Evolutionary conservation across 2,888 invertebrate genomes (phyloP), one percentile per base, ranked within the genome.

Genomic region (Crematogaster levior): DNA sequence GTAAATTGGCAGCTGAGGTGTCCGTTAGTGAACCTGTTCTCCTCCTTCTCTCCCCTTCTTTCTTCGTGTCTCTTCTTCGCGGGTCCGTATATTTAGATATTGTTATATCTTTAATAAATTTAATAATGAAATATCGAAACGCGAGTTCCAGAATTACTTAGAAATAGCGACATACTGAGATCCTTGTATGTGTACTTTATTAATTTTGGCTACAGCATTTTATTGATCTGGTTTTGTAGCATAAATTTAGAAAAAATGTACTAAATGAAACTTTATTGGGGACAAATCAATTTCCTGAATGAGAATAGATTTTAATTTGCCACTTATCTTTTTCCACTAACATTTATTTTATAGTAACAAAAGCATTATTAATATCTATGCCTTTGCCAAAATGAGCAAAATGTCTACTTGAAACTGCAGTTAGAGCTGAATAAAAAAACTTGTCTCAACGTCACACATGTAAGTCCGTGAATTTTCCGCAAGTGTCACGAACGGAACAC

Each of bases 1-100:
- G 89, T 88, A 91, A 93, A 93, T 92, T 92, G 92, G 90, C 91
- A 90, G 90, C 89, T 84, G 85, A 90, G 89, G 88, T 90, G 90
- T 91, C 90, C 85, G 89, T 90, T 90, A 89, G 85, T 84, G 88
- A 88, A 90, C 87, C 89, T 87, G 86, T 90, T 89, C 84, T 85
- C 66, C 65, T 83, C 63, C 53, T 63, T 70, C 61, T 73, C 61
- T 46, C 65, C 58, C 21, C 30, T 30, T 58, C 73, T 43, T 30
- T 30, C 37, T 24, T 56, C 63, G n/a, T 63, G 40, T 68, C 37
- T 30, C 48, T 51, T 58, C 43, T 24, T 43, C 24, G 30, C 40
- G n/a, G n/a, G 12, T 60, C 6, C 60, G 61, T 79, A 68, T 68
- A 68, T 83, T 83, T 80, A 73, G 70, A 58, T 81, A 77, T 66